These are phyloP conservation scores for Ormyrus pomaceus DNA, from an alignment of 2,888 invertebrate genomes.

Conservation along the genomic window DNA sequence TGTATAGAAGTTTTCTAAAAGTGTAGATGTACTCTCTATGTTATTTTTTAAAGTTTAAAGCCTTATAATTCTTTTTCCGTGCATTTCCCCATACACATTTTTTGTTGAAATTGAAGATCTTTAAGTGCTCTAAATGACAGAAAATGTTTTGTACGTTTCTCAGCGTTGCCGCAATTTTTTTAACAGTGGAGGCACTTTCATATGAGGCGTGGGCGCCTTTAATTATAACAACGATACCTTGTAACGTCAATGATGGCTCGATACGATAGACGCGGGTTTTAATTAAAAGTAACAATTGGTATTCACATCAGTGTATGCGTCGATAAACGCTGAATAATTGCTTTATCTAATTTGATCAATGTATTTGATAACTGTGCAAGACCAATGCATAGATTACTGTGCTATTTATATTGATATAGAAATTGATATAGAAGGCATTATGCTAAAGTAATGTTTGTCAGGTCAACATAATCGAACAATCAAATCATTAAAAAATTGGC, in stretches of 20 bases:
- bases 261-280: background rate
- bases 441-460: background rate
- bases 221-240: slow-evolving; percentile 7
- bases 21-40: too few relatives aligned
- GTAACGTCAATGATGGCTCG: background rate
- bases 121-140: too few relatives aligned
- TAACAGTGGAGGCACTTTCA: too few relatives aligned
- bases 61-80: background rate
- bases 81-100: too few relatives aligned
- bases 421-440: background rate
- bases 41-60: background rate
- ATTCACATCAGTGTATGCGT: background rate
- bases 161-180: too few relatives aligned
- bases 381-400: too few relatives aligned
- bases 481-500: background rate
- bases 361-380: slow-evolving; percentile 15
- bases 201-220: background rate
- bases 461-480: background rate
- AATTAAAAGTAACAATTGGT: slow-evolving; percentile 28
- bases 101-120: too few relatives aligned
- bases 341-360: slow-evolving; percentile 3
- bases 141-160: too few relatives aligned
- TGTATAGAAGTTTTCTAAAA: too few relatives aligned
- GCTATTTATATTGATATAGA: too few relatives aligned
- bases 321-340: slow-evolving; percentile 19